A percentile compares a stretch with the other conserved stretches of the same genome.
phyloP scores from a whole-genome alignment of 2,888 invertebrate species.

The Netelia virgata region DNA sequence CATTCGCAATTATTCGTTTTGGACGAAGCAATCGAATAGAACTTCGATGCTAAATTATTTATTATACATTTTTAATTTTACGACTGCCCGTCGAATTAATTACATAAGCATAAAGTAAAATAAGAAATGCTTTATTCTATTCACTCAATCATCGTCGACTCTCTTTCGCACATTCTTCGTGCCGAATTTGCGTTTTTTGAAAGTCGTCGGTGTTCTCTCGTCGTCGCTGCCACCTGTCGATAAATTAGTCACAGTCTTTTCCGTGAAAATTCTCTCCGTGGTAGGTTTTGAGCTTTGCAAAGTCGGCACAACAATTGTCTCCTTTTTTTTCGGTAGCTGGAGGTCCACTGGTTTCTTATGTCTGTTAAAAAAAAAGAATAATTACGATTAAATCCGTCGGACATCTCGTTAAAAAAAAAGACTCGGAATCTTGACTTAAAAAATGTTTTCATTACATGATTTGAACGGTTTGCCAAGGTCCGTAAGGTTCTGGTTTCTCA shows the following conservation, averaged over 20 bases:
- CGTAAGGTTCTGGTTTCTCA: conserved; percentile 89
- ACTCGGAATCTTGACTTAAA: background rate
- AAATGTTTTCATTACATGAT: conserved; percentile 85
- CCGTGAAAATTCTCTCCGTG: conserved; percentile 87
- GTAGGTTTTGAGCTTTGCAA: conserved; percentile 84
- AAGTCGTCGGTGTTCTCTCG: conserved; percentile 83
- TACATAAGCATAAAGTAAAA: background rate
- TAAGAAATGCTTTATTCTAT: conserved; percentile 7
- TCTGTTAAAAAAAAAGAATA: conserved; percentile 81
- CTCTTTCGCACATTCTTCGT: conserved; percentile 89
- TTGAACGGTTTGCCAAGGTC: conserved; percentile 91
- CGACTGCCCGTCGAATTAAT: conserved; percentile 5
- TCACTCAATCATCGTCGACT: conserved; percentile 87
- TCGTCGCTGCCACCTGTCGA: conserved; percentile 85
- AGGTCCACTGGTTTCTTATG: conserved; percentile 88
- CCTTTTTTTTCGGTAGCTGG: conserved; percentile 88
- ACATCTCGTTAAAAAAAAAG: background rate
- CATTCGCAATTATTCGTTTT: background rate
- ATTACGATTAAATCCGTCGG: conserved; percentile 44
- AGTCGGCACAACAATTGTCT: conserved; percentile 82
- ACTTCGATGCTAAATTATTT: conserved; percentile 43
- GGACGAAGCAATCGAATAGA: conserved; percentile 44
- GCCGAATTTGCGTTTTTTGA: conserved; percentile 90
- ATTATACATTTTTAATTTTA: conserved; percentile 18
- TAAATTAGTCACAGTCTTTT: conserved; percentile 87